Evolutionary conservation across 2,113 vertebrate genomes (phyloP).

Genomic region (Takifugu bimaculatus): DNA sequence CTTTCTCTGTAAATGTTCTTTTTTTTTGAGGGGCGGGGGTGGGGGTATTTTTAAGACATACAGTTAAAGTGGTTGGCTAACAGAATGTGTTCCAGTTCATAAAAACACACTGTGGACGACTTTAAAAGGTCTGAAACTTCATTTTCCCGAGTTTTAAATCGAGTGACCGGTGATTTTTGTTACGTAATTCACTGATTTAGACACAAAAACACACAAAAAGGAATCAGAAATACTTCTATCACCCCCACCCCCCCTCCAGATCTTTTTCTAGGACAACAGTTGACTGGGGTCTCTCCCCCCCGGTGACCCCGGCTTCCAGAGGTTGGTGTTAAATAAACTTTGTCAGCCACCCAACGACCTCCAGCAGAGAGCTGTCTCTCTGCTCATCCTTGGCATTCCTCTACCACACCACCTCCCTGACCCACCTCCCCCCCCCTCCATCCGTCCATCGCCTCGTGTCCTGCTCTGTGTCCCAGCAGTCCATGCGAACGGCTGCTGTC

Average conservation of each 20-base stretch:
- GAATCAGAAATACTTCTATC: not conserved
- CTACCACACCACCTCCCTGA: slow-evolving; percentile 49
- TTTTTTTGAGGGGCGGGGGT: no score
- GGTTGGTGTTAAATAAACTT: slow-evolving; percentile 69
- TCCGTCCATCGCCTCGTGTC: slow-evolving; percentile 44
- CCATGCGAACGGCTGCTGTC: slow-evolving; percentile 44
- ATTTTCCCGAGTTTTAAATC: no score
- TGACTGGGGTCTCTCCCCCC: slow-evolving; percentile 10
- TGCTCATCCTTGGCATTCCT: slow-evolving; percentile 35
- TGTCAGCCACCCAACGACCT: slow-evolving; percentile 56
- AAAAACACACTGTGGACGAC: no score
- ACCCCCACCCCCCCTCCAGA: slow-evolving; percentile 6
- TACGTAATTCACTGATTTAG: no score
- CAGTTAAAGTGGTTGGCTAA: no score
- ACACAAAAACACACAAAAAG: no score
- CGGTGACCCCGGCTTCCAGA: slow-evolving; percentile 51
- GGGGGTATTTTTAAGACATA: no score
- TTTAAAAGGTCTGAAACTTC: no score
- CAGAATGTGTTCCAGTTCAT: no score
- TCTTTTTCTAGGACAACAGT: slow-evolving; percentile 19
- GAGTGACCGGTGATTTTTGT: no score
- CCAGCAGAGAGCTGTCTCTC: slow-evolving; percentile 62
- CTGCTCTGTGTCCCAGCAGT: slow-evolving; percentile 56
- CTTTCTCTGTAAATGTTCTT: no score
- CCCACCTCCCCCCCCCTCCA: slow-evolving; percentile 29